Base-by-base conservation (phyloP, 2,797 vertebrate species). In the Hoplostethus mediterraneus region DNA sequence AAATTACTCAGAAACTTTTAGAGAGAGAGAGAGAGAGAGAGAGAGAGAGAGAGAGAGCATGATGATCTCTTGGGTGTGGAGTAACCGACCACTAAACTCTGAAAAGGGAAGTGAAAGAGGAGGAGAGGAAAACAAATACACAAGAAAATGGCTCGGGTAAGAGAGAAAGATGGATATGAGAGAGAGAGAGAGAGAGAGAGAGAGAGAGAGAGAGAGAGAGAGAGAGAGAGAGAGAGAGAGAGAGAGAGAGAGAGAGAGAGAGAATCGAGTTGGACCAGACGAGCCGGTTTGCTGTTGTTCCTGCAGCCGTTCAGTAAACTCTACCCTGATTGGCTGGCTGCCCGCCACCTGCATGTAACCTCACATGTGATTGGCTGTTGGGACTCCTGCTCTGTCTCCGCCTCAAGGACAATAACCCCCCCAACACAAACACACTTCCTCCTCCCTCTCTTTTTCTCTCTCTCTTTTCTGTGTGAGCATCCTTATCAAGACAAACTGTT, bases 181-280 rank as follows among this genome's bases (percentile, higher is more conserved):
- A 13, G 10, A 13, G 13, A 47, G 44, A 13, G n/a, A 64, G 33
- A 49, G 33, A 17, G 45, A 51, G n/a, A 36, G 0, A 49, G 2
- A 28, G 30, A 12, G 16, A 6, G 60, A 9, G 31, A 64, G 70
- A 75, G 79, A 81, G 73, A 81, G 25, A 55, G 60, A 54, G 36
- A 78, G 56, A 59, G 76, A 73, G 71, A 82, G 33, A 17, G 45
- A 51, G n/a, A 36, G 0, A 49, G 2, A 28, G 30, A 12, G 16
- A 6, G 60, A 9, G 31, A 64, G 70, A 75, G 79, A 81, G 73
- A 81, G 25, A 55, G 60, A 54, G 36, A 78, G 56, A 59, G 76
- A 73, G 71, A 82, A 91, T 91, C 87, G 65, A 10, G 89, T 85
- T 57, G 5, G 81, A 89, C 89, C 85, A 63, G 89, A 74, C 6